A percentile compares a stretch with the other conserved stretches of the same genome.
Conservation (phyloP, 2,113 vertebrate species). For the Geococcyx californianus region DNA sequence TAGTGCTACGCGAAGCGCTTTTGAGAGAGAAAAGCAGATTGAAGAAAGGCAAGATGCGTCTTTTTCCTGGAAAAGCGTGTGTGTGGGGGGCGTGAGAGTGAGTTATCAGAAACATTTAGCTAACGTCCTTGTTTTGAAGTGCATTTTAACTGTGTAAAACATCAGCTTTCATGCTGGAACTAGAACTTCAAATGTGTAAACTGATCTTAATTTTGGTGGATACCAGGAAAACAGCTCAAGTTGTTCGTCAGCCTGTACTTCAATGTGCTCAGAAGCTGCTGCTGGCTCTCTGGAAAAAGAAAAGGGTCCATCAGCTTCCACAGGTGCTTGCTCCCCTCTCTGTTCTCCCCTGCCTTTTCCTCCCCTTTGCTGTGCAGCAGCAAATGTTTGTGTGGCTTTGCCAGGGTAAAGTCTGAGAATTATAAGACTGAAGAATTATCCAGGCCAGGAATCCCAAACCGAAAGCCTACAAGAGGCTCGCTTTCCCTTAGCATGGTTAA, state of each 20-base stretch:
- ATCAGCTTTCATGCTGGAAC: neutral
- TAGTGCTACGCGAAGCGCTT: neutral
- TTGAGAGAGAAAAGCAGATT: neutral
- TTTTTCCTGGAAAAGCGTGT: neutral
- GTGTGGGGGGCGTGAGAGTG: neutral
- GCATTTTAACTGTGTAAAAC: neutral
- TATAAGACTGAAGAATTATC: neutral
- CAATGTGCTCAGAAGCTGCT: fast-evolving
- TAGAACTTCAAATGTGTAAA: neutral
- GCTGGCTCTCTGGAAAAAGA: neutral
- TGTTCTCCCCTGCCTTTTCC: neutral
- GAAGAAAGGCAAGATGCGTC: neutral
- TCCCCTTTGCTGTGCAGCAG: neutral
- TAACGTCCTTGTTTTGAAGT: neutral
- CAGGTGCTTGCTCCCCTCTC: neutral
- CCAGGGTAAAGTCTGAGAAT: neutral
- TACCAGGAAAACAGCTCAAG: neutral
- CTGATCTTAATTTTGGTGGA: neutral
- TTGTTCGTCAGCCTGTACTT: neutral
- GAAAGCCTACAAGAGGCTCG: neutral
- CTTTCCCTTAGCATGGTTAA: neutral
- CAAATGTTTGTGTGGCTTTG: neutral
- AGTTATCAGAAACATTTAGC: neutral
- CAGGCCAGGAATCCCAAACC: neutral
- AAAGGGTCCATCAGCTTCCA: neutral